A percentile compares a stretch with the other conserved stretches of the same genome.
phyloP scores from a whole-genome alignment of 2,113 vertebrate species.

The Phainopepla nitens region DNA sequence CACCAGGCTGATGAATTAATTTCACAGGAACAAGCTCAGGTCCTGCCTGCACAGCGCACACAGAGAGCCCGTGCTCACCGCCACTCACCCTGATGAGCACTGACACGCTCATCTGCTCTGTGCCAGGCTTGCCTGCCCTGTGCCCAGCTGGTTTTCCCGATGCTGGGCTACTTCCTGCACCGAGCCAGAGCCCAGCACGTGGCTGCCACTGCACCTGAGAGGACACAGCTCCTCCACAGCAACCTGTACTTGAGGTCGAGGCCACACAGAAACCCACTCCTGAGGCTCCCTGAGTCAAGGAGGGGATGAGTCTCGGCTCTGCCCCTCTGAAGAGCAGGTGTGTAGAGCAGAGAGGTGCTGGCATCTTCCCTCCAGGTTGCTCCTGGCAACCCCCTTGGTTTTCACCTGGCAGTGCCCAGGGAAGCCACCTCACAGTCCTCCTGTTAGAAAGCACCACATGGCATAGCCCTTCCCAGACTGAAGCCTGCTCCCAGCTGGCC shows the following conservation, averaged over 20 bases:
- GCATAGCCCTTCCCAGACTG: not conserved
- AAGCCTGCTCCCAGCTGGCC: not conserved
- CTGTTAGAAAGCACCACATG: rapidly evolving
- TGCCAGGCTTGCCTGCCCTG: not conserved
- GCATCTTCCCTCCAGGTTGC: not conserved
- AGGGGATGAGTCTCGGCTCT: rapidly evolving
- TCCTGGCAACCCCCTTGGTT: rapidly evolving
- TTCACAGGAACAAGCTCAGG: not conserved
- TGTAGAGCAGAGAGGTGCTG: not conserved
- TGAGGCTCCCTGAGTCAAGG: not conserved
- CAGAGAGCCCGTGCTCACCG: rapidly evolving
- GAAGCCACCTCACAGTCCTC: not conserved
- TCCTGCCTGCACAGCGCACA: not conserved
- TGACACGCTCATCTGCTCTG: not conserved
- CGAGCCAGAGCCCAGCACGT: not conserved
- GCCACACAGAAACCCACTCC: not conserved
- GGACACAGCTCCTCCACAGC: not conserved
- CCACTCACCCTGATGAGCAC: not conserved
- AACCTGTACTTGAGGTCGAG: not conserved
- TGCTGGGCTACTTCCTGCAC: not conserved
- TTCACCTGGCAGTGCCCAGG: not conserved
- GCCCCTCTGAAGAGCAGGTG: rapidly evolving
- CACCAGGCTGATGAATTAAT: not conserved
- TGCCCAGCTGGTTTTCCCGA: not conserved
- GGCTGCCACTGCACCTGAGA: not conserved